Base-by-base conservation (phyloP, 2,888 invertebrate genomes). In the Formica aserva region DNA sequence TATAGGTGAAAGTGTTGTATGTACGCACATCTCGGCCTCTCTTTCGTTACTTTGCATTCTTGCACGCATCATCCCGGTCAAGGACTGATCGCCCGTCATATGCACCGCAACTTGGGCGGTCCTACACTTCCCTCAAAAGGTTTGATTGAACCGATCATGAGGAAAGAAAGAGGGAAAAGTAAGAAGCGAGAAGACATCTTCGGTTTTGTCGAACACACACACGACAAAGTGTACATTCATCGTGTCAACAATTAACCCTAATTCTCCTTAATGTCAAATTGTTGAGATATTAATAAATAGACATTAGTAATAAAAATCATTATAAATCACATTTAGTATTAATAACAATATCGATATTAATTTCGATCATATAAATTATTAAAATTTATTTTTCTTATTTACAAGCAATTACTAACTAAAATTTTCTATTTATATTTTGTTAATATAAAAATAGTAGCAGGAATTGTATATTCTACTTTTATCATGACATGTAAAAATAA, bases 21-120 rank as follows among this genome's bases (percentile, higher is more conserved):
- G 66, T 84, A 83, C 41, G 87, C 86, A 83, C 69, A 81, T 81
- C 75, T 82, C 66, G 18, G 63, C n/a, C 32, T 87, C 76, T 92
- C 91, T 91, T 92, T 91, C 90, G 89, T 92, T 92, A 91, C 89
- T 91, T 90, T 84, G 88, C 90, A 92, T 92, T 92, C 92, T 91
- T 88, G 82, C 87, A 85, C 82, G 84, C 90, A 87, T 90, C 88
- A 93, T 92, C 85, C 90, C 90, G 93, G 93, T 92, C 93, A 93
- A 93, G 93, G 93, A 93, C 92, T 86, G 85, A 72, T 82, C 82
- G 22, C 67, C 85, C 82, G 83, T 88, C 87, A 11, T 29, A 90
- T 90, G 86, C 89, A 67, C 67, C 82, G 71, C 87, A 83, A 89
- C 87, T 88, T 90, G 87, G 85, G 83, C 88, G 86, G 85, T 84